Conservation (phyloP, 2,113 vertebrate species). For the Thymallus thymallus region DNA sequence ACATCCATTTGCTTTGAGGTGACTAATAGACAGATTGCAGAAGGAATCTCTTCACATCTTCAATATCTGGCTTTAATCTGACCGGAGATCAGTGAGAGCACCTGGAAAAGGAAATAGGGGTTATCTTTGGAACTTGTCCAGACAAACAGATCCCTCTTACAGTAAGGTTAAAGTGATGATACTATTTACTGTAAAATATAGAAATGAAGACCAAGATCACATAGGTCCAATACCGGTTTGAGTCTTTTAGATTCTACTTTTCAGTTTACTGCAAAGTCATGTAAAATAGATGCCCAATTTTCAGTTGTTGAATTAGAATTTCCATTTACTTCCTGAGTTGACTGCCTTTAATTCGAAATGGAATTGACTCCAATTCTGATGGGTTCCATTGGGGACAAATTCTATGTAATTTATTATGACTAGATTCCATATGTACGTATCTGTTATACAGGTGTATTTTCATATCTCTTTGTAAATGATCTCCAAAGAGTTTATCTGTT, state of each 20-base stretch:
- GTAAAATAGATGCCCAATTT: not conserved
- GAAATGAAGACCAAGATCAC: not conserved
- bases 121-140: not conserved
- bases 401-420: conserved; percentile 34
- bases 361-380: too few species aligned
- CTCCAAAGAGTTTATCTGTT: conserved; percentile 28
- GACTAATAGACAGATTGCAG: conserved; percentile 57
- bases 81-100: conserved; percentile 28
- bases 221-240: not conserved
- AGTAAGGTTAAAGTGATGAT: not conserved
- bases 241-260: not conserved
- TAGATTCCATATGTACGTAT: conserved; percentile 45
- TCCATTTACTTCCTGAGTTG: too few species aligned
- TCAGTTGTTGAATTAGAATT: not conserved
- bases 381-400: conserved; percentile 22
- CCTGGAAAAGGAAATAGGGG: conserved; percentile 20
- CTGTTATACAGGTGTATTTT: conserved; percentile 68
- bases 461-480: conserved; percentile 49
- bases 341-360: too few species aligned
- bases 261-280: not conserved
- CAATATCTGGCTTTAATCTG: conserved; percentile 43
- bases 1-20: conserved; percentile 54
- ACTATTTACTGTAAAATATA: not conserved
- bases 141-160: not conserved
- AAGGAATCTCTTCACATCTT: conserved; percentile 13